Base-by-base conservation (phyloP, 2,888 invertebrate genomes). In the Metellina segmentata region DNA sequence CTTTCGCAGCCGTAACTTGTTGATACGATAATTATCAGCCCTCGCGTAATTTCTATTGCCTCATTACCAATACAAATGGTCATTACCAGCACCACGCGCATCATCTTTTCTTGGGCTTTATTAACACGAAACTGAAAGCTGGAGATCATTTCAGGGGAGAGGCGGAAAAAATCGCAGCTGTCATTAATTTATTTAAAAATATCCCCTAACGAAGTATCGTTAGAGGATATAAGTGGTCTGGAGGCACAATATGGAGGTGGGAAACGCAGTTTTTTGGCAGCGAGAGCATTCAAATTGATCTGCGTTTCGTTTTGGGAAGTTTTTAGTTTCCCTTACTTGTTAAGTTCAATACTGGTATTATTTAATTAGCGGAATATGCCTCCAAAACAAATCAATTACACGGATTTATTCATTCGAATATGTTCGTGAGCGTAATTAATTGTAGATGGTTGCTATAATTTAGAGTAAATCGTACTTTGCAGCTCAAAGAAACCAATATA, bases 11-110 rank as follows among this genome's bases (percentile, higher is more conserved):
- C 48, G 48, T 85, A 85, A 90, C 71, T 79, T 90, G 85, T 77
- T 75, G 89, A 89, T 81, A 72, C 81, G 88, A 75, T 81, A 88
- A 89, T 83, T 89, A 83, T 85, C 78, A 90, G 83, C 49, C 85
- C 85, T 79, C 53, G 74, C 72, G 82, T 48, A 69, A 83, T 83
- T 89, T 78, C 83, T 77, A 71, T 70, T 77, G 52, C 82, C 77
- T 89, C 89, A 77, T 82, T 89, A 82, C 75, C 51, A 71, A 79
- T 79, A 86, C 52, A 86, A 86, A 69, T 79, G 86, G 70, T 86
- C 86, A 86, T 86, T 86, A 86, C 71, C n/a, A 86, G 70, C 78
- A 86, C 71, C 78, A 52, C 52, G 86, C 19, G 79, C 71, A 49
- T 77, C 79, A 49, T 52, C 34, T 48, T 16, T 7, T 72, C 69